Percentiles rank a stretch among this genome's conserved stretches.
Conservation (phyloP, 2,113 vertebrate species). For the Mungos mungo region DNA sequence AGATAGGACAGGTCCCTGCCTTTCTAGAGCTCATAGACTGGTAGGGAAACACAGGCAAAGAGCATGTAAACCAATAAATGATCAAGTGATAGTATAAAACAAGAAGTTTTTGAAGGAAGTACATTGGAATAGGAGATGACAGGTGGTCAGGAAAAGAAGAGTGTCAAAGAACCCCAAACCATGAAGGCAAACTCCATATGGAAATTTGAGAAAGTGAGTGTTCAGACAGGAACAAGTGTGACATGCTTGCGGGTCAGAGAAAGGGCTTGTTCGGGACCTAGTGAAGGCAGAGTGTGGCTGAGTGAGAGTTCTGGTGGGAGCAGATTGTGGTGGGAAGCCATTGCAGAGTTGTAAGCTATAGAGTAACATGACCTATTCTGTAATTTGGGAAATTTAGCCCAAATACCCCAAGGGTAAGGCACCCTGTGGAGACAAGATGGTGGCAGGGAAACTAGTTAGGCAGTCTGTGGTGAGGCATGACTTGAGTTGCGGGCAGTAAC, state of each 20-base stretch:
- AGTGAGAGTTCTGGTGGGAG: neutral
- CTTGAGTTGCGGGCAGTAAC: neutral
- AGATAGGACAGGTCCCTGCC: neutral
- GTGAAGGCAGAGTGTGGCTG: no score
- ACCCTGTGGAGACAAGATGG: neutral
- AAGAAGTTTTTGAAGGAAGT: neutral
- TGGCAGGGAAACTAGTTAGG: neutral
- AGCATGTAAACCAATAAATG: neutral
- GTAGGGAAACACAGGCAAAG: neutral
- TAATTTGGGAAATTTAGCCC: neutral
- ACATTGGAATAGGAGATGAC: rapidly evolving
- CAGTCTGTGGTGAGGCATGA: neutral
- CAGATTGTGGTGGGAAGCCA: neutral
- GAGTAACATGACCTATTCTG: neutral
- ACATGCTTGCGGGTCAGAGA: neutral
- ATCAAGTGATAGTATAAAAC: neutral
- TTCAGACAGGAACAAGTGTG: neutral
- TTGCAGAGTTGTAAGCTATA: neutral
- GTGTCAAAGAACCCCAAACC: neutral
- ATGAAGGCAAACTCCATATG: neutral
- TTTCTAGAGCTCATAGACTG: neutral
- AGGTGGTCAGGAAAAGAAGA: no score
- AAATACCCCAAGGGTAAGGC: neutral
- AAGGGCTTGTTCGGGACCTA: neutral
- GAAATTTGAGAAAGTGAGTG: neutral